These are phyloP conservation scores for Tenthredo notha DNA, from an alignment of 2,888 invertebrate species.

Conservation along the genomic window DNA sequence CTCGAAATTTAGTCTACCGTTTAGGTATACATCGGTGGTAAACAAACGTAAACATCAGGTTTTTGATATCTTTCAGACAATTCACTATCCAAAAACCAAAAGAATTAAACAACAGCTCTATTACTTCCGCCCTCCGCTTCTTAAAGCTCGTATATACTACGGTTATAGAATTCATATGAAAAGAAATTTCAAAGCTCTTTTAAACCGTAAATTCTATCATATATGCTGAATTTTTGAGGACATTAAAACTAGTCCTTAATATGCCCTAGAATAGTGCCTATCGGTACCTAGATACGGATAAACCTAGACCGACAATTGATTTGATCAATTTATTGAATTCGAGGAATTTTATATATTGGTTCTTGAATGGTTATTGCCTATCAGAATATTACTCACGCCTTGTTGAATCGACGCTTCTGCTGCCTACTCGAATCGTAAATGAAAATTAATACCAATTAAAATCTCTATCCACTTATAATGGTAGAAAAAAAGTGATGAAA, in stretches of 20 bases:
- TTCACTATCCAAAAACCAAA: neutral
- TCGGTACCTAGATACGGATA: neutral
- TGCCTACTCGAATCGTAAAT: neutral
- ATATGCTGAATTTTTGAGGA: neutral
- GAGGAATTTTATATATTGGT: slow-evolving; percentile 13
- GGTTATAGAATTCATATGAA: neutral
- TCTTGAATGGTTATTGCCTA: neutral
- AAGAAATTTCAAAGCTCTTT: neutral
- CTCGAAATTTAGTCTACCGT: slow-evolving; percentile 1
- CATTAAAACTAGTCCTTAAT: neutral
- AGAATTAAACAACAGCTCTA: neutral
- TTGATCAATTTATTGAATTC: slow-evolving; percentile 3
- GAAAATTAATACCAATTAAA: slow-evolving; percentile 18
- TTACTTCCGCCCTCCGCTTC: neutral
- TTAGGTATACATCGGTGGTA: neutral
- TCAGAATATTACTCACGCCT: slow-evolving; percentile 3
- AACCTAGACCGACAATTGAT: neutral
- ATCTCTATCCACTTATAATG: neutral
- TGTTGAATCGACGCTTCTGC: neutral
- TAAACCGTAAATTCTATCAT: neutral
- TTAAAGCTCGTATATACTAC: neutral
- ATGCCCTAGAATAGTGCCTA: neutral
- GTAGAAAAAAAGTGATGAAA: neutral
- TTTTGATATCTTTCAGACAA: neutral
- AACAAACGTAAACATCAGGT: neutral